Evolutionary conservation across 2,113 vertebrate species (phyloP).

Genomic region (Marmota flaviventris): DNA sequence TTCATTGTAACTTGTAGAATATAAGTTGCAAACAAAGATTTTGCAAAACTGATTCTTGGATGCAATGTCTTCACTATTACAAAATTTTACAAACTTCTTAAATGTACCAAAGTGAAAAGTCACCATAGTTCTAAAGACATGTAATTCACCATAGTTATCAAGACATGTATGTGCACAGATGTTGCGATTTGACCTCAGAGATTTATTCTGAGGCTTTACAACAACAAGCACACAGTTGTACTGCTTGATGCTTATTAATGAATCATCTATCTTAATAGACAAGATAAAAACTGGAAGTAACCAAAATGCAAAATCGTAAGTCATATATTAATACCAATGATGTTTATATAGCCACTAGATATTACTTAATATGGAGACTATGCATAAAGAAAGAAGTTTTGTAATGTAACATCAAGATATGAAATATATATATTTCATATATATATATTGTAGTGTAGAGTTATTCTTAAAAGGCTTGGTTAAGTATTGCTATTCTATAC

Average conservation of each 20-base stretch:
- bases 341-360: not conserved
- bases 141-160: not conserved
- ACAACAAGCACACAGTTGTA: not conserved
- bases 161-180: not conserved
- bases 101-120: not conserved
- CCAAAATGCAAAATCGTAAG: not conserved
- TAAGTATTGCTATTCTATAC: not conserved
- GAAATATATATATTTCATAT: not conserved
- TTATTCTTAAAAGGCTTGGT: not conserved
- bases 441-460: not conserved
- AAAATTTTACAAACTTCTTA: not conserved
- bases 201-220: not conserved
- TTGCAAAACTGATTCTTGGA: not conserved
- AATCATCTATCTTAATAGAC: not conserved
- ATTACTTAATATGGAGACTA: not conserved
- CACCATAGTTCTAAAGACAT: not conserved
- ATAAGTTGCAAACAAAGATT: not conserved
- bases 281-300: not conserved
- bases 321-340: not conserved
- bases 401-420: not conserved
- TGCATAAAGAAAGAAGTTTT: not conserved
- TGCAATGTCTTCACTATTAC: not conserved
- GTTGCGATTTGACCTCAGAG: rapidly evolving
- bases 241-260: not conserved
- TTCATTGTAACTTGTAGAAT: not conserved